Conservation (phyloP, 1,140 invertebrate species). For the Sycobia sp. region DNA sequence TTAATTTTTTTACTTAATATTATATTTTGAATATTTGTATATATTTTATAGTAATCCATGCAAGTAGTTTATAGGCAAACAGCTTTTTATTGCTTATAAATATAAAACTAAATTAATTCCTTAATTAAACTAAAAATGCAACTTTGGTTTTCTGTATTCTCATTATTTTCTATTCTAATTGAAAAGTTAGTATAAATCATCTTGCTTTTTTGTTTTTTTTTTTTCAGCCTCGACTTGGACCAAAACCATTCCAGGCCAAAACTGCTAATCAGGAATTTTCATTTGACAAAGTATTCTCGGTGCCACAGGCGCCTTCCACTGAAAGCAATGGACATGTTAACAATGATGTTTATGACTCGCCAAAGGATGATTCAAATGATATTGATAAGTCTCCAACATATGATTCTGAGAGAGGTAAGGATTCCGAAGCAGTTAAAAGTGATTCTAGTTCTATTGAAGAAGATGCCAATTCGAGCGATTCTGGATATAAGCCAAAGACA, state of each 20-base stretch:
- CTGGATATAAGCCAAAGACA: conserved; percentile 73
- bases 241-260: conserved; percentile 80
- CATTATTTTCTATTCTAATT: too few species aligned
- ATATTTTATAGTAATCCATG: too few species aligned
- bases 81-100: too few species aligned
- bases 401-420: conserved; percentile 49
- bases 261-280: conserved; percentile 73
- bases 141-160: too few species aligned
- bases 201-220: conserved; percentile 14
- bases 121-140: too few species aligned
- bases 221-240: conserved; percentile 76
- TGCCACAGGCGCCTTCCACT: conserved; percentile 69
- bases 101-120: too few species aligned
- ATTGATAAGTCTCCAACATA: conserved; percentile 51
- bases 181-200: too few species aligned
- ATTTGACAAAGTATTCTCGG: conserved; percentile 80
- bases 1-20: too few species aligned
- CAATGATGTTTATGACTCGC: conserved; percentile 37
- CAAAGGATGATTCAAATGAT: conserved; percentile 36
- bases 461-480: conserved; percentile 66
- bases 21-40: too few species aligned
- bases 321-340: conserved; percentile 52
- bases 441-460: conserved; percentile 68
- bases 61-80: too few species aligned
- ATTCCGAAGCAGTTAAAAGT: conserved; percentile 66